Conservation (phyloP, 1,140 invertebrate genomes). For the Drosophila pseudoananassae region DNA sequence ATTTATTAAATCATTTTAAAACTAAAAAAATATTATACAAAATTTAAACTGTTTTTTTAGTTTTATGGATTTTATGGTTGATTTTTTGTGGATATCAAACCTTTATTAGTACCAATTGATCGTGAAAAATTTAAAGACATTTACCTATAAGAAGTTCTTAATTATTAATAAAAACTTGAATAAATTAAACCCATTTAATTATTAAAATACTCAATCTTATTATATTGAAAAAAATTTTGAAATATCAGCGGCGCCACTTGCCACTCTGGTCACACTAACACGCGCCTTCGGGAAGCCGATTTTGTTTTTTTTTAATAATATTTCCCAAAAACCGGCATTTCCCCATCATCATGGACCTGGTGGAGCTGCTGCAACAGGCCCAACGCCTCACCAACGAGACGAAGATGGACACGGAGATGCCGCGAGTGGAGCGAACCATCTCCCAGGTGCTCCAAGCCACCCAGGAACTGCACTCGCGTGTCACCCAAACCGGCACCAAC, state of each 20-base stretch:
- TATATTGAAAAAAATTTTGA: neutral
- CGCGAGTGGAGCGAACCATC: constrained; percentile 94
- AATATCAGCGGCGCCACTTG: no score
- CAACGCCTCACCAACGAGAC: constrained; percentile 95
- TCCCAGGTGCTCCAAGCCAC: constrained; percentile 96
- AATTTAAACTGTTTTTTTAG: no score
- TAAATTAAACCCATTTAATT: no score
- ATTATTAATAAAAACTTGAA: no score
- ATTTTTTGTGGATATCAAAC: no score
- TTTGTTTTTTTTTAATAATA: constrained; percentile 5
- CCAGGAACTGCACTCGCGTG: constrained; percentile 93
- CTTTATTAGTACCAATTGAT: no score
- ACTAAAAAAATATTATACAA: no score
- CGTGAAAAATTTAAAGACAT: no score
- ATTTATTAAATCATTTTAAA: no score
- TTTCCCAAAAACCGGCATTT: constrained; percentile 13
- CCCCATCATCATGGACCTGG: constrained; percentile 87
- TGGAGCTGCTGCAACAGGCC: constrained; percentile 94
- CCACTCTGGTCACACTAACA: constrained; percentile 14
- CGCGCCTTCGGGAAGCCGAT: constrained; percentile 9
- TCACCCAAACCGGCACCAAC: constrained; percentile 92
- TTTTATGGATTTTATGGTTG: no score
- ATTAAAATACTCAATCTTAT: no score
- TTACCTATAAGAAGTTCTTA: no score
- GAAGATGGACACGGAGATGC: constrained; percentile 90